Conservation (phyloP, 1,140 invertebrate species). For the Caerostris extrusa region DNA sequence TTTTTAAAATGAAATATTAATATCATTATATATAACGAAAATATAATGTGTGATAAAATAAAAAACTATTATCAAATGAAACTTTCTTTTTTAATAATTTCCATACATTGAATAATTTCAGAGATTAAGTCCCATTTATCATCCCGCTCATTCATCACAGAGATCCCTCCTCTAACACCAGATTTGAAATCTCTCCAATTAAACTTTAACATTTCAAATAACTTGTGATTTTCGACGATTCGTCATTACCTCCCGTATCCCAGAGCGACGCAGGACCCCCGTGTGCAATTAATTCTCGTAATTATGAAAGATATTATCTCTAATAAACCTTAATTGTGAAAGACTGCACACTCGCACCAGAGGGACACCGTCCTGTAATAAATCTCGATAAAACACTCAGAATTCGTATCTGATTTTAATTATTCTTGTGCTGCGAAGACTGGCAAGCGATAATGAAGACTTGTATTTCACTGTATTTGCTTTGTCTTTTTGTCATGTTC, state of each 20-base stretch:
- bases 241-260: not conserved
- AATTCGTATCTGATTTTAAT: constrained; percentile 11
- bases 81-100: no score
- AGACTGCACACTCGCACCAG: not conserved
- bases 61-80: no score
- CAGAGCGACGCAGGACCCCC: not conserved
- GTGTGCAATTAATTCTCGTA: constrained; percentile 44
- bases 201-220: constrained; percentile 10
- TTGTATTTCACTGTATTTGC: not conserved
- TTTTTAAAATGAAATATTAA: no score
- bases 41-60: no score
- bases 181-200: not conserved
- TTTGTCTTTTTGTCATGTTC: not conserved
- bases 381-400: not conserved
- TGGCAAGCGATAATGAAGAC: not conserved
- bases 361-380: not conserved
- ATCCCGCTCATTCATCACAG: not conserved
- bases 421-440: not conserved
- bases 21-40: no score
- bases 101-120: no score
- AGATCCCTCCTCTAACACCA: not conserved
- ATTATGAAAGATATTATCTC: constrained; percentile 43
- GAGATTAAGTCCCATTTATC: no score
- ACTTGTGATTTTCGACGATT: not conserved
- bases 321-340: constrained; percentile 28